phyloP scores from a whole-genome alignment of 2,113 vertebrate species.

The Phylloscopus whistleri region DNA sequence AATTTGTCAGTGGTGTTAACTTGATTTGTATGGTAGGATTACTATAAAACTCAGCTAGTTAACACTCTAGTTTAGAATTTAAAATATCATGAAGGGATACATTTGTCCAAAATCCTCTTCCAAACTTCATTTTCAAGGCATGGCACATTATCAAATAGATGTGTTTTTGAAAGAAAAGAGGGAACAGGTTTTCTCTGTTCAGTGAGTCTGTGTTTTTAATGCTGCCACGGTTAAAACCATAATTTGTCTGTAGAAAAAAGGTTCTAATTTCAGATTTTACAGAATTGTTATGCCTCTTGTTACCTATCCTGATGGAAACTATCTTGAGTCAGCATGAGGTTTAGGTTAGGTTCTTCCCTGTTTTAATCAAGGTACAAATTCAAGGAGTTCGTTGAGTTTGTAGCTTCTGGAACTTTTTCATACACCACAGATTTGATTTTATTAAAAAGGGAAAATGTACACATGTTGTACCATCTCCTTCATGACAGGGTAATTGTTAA shows the following conservation, averaged over 20 bases:
- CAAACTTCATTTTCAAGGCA: background rate
- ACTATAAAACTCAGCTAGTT: background rate
- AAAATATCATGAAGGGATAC: background rate
- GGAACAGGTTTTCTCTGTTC: background rate
- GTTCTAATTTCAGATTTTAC: background rate
- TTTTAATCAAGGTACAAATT: background rate
- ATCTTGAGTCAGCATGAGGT: background rate
- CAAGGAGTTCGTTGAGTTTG: background rate
- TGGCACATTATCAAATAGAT: background rate
- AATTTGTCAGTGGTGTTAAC: background rate
- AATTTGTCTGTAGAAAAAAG: background rate
- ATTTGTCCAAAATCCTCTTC: background rate
- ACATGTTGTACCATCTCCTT: background rate
- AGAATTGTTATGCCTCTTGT: background rate
- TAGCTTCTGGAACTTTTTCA: background rate
- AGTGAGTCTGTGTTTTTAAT: background rate
- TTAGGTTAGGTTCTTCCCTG: background rate
- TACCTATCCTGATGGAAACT: background rate
- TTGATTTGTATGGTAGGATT: background rate
- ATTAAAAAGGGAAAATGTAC: background rate
- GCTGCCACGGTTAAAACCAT: background rate
- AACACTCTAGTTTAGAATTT: background rate
- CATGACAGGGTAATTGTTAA: background rate
- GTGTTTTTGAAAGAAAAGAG: background rate
- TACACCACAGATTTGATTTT: background rate